These are phyloP conservation scores for Enteromius treurensis DNA, from an alignment of 2,797 vertebrate genomes.

Conservation along the genomic window DNA sequence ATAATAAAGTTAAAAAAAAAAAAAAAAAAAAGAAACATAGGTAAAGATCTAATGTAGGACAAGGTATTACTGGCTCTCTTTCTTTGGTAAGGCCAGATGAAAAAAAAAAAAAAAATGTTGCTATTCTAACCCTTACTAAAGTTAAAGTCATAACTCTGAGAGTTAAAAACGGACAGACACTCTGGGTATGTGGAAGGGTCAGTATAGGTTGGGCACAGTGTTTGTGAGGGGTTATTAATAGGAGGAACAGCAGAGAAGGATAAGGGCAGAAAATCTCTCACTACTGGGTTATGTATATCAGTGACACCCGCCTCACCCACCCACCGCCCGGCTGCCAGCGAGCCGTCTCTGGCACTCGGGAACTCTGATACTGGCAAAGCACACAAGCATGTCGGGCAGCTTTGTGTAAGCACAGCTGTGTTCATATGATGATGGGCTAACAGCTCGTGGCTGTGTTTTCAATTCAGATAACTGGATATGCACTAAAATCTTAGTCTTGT, in stretches of 20 bases:
- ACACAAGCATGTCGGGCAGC: constrained; percentile 30
- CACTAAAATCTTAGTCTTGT: neutral
- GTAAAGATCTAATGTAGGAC: neutral
- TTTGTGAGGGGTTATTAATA: constrained; percentile 50
- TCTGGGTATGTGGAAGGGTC: constrained; percentile 41
- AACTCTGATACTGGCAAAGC: constrained; percentile 25
- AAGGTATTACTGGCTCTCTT: neutral
- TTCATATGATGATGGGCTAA: neutral
- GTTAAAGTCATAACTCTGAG: constrained; percentile 32
- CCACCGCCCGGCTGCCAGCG: neutral
- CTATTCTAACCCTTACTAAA: constrained; percentile 34
- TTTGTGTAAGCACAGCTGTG: constrained; percentile 51
- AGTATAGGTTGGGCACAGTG: constrained; percentile 43
- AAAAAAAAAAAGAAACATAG: too few species aligned
- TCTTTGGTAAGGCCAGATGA: neutral
- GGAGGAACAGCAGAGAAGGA: constrained; percentile 37
- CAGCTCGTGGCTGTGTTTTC: constrained; percentile 14
- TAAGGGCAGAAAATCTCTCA: constrained; percentile 49
- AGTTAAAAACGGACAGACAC: constrained; percentile 45
- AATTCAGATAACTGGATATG: constrained; percentile 8
- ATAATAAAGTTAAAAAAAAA: neutral
- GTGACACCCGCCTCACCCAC: constrained; percentile 21
- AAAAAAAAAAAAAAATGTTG: neutral
- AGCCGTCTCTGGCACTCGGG: constrained; percentile 12
- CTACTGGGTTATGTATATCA: constrained; percentile 43